These are phyloP conservation scores for Menidia menidia DNA, from an alignment of 2,797 vertebrate genomes.

Conservation along the genomic window DNA sequence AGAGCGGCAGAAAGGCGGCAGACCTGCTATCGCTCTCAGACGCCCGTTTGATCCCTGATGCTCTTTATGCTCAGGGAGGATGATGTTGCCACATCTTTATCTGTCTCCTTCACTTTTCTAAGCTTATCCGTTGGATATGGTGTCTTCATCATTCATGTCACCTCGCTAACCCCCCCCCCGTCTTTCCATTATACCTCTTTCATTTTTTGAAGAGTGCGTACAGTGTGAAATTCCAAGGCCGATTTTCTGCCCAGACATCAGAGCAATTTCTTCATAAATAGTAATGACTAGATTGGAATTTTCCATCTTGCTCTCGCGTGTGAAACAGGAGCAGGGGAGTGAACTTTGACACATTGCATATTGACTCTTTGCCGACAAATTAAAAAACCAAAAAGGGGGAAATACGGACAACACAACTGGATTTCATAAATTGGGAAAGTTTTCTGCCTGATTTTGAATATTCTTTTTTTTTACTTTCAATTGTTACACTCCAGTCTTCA, in stretches of 20 bases:
- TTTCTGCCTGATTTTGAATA: constrained; percentile 12
- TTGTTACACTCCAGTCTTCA: not conserved
- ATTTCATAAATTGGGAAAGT: constrained; percentile 49
- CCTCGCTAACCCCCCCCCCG: constrained; percentile 5
- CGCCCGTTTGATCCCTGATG: constrained; percentile 42
- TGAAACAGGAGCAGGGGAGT: constrained; percentile 23
- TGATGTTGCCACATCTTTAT: constrained; percentile 34
- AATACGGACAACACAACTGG: constrained; percentile 31
- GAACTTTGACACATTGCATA: constrained; percentile 44
- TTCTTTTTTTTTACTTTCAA: not conserved
- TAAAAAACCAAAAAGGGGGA: constrained; percentile 8
- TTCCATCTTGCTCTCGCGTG: constrained; percentile 17
- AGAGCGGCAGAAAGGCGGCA: constrained; percentile 24
- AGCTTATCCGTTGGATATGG: constrained; percentile 27
- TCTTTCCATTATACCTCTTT: constrained; percentile 4
- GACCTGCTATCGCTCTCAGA: constrained; percentile 23
- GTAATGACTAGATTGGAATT: constrained; percentile 43
- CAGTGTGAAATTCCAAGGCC: constrained; percentile 22
- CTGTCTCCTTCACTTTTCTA: constrained; percentile 26
- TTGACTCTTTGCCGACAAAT: constrained; percentile 37
- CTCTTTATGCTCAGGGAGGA: constrained; percentile 22
- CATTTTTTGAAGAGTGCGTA: constrained; percentile 32
- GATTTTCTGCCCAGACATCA: constrained; percentile 29
- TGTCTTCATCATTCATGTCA: constrained; percentile 42
- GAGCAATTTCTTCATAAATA: constrained; percentile 43